These are phyloP conservation scores for Astropecten irregularis DNA, from an alignment of 53 echinoderm and acorn worm genomes.

Conservation along the genomic window DNA sequence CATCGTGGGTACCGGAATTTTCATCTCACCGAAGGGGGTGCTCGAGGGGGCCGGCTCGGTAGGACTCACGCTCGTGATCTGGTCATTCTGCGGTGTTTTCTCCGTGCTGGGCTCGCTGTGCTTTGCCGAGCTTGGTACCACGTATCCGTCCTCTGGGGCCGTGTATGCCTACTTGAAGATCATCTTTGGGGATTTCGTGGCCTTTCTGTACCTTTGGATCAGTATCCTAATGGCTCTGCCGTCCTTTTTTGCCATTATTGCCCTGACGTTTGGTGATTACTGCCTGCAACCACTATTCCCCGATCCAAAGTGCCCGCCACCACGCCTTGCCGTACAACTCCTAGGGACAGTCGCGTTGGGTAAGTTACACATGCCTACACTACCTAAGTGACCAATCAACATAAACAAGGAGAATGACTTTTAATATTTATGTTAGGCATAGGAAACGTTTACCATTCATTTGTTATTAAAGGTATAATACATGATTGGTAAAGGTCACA, in stretches of 20 bases:
- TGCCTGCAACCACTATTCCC: slow-evolving; percentile 52
- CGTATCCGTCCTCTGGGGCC: slow-evolving; percentile 46
- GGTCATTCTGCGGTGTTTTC: slow-evolving; percentile 51
- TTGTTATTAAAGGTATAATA: too few relatives aligned
- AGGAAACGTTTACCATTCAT: too few relatives aligned
- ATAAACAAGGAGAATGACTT: too few relatives aligned
- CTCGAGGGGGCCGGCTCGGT: slow-evolving; percentile 37
- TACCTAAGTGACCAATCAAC: too few relatives aligned
- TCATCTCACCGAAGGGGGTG: slow-evolving; percentile 68
- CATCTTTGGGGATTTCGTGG: slow-evolving; percentile 53
- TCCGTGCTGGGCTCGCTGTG: slow-evolving; percentile 53
- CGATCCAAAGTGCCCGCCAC: slow-evolving; percentile 47
- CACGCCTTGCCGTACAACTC: slow-evolving; percentile 25
- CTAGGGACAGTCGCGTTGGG: slow-evolving; percentile 3
- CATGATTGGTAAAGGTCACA: too few relatives aligned
- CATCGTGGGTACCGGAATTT: slow-evolving; percentile 72
- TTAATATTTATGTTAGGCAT: too few relatives aligned
- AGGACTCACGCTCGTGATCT: slow-evolving; percentile 44
- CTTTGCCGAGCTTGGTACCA: slow-evolving; percentile 68
- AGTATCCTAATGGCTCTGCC: slow-evolving; percentile 25
- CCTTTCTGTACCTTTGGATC: slow-evolving; percentile 56
- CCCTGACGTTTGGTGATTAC: slow-evolving; percentile 56
- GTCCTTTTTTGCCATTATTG: slow-evolving; percentile 28
- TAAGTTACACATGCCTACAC: too few relatives aligned
- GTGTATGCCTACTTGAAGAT: slow-evolving; percentile 52